phyloP scores from a whole-genome alignment of 2,113 vertebrate species.

The Phaethornis superciliosus region DNA sequence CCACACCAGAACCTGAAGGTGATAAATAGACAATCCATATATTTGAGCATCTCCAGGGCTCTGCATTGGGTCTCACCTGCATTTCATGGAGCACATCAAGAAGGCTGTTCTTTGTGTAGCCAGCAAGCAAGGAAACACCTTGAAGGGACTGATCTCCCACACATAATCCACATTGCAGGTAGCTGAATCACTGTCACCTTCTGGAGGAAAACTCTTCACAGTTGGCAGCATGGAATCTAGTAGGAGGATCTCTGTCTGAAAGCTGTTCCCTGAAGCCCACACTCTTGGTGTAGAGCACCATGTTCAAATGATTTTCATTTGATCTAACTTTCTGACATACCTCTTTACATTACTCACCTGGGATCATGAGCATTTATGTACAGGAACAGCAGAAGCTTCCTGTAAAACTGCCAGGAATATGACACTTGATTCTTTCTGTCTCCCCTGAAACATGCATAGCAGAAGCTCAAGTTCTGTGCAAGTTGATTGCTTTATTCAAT shows the following conservation, averaged over 20 bases:
- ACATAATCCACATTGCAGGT: background rate
- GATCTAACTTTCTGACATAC: background rate
- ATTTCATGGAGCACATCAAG: background rate
- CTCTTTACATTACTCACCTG: background rate
- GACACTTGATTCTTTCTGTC: background rate
- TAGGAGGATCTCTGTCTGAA: constrained; percentile 21
- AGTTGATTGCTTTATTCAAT: background rate
- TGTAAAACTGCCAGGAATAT: background rate
- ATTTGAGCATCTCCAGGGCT: background rate
- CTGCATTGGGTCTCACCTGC: background rate
- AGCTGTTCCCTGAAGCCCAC: constrained; percentile 18
- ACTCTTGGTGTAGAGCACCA: background rate
- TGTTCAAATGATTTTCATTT: background rate
- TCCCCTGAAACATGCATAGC: rapidly evolving
- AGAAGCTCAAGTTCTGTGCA: background rate
- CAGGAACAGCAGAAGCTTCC: background rate
- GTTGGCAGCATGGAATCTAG: constrained; percentile 4
- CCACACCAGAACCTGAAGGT: background rate
- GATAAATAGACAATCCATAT: background rate
- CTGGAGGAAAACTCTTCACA: constrained; percentile 13
- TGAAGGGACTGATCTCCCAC: background rate
- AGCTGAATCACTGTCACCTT: constrained; percentile 29
- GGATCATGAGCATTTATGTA: background rate
- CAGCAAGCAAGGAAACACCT: background rate
- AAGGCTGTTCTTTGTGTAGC: background rate